Evolutionary conservation across 2,797 vertebrate genomes (phyloP).

Genomic region (Melanogrammus aeglefinus): DNA sequence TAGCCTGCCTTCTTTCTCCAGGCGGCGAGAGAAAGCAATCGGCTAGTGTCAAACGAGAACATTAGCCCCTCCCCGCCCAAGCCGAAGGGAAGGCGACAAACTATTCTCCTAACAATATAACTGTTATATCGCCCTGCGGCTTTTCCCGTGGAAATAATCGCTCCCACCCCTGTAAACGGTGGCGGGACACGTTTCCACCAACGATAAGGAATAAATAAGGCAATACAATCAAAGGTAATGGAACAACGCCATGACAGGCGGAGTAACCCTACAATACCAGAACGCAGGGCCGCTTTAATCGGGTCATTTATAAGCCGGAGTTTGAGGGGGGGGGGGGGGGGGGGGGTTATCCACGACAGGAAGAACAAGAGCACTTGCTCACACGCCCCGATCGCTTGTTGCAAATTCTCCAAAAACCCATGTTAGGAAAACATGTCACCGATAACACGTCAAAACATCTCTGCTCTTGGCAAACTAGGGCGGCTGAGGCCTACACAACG

Average conservation of each 20-base stretch:
- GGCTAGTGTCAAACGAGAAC: conserved; percentile 70
- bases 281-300: conserved; percentile 62
- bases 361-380: neutral
- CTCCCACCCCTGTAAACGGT: conserved; percentile 59
- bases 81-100: conserved; percentile 69
- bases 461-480: conserved; percentile 37
- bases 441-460: conserved; percentile 56
- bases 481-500: conserved; percentile 40
- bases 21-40: conserved; percentile 69
- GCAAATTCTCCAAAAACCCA: conserved; percentile 20
- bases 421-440: conserved; percentile 52
- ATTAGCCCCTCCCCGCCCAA: conserved; percentile 65
- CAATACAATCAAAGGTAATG: conserved; percentile 61
- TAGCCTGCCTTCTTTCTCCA: conserved; percentile 68
- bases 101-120: conserved; percentile 68
- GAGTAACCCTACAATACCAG: conserved; percentile 43
- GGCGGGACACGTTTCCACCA: conserved; percentile 55
- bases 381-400: neutral
- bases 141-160: conserved; percentile 68
- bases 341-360: conserved; percentile 2
- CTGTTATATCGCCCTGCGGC: conserved; percentile 63
- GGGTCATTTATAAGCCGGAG: conserved; percentile 54
- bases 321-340: neutral
- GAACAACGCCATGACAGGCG: conserved; percentile 54
- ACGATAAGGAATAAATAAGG: conserved; percentile 34